These are phyloP conservation scores for Acanthosoma haemorrhoidale DNA, from an alignment of 2,888 invertebrate genomes.

Conservation along the genomic window DNA sequence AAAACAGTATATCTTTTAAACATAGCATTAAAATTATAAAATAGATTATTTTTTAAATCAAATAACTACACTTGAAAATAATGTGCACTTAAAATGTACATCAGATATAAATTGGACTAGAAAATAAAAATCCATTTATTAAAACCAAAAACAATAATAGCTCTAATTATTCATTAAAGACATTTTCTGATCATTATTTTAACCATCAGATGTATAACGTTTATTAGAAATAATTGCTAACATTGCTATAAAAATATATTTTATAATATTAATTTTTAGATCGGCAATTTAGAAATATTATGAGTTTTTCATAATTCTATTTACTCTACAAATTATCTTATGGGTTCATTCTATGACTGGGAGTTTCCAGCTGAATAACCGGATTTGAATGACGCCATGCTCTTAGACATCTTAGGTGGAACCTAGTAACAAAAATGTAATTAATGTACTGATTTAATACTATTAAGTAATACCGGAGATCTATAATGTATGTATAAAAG, in stretches of 20 bases:
- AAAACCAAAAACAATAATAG: too few relatives aligned
- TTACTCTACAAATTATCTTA: background rate
- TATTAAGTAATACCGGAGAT: too few relatives aligned
- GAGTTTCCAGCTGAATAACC: conserved; percentile 8
- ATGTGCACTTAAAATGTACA: background rate
- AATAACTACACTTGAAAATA: background rate
- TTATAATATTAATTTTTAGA: too few relatives aligned
- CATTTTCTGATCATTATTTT: too few relatives aligned
- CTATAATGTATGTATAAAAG: too few relatives aligned
- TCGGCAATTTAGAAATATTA: too few relatives aligned
- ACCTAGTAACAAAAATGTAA: background rate
- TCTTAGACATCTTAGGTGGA: conserved; percentile 15
- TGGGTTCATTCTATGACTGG: background rate
- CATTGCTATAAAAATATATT: too few relatives aligned
- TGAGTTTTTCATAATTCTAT: background rate
- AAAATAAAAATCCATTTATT: background rate
- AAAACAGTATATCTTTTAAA: background rate
- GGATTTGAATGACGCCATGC: conserved; percentile 18
- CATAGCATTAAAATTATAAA: background rate
- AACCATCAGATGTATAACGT: too few relatives aligned
- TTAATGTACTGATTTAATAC: too few relatives aligned
- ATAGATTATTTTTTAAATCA: background rate
- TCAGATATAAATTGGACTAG: background rate
- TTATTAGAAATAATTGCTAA: too few relatives aligned
- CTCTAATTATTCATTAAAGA: too few relatives aligned